Evolutionary conservation across 2,888 invertebrate genomes (phyloP).

Genomic region (Hesperia comma): DNA sequence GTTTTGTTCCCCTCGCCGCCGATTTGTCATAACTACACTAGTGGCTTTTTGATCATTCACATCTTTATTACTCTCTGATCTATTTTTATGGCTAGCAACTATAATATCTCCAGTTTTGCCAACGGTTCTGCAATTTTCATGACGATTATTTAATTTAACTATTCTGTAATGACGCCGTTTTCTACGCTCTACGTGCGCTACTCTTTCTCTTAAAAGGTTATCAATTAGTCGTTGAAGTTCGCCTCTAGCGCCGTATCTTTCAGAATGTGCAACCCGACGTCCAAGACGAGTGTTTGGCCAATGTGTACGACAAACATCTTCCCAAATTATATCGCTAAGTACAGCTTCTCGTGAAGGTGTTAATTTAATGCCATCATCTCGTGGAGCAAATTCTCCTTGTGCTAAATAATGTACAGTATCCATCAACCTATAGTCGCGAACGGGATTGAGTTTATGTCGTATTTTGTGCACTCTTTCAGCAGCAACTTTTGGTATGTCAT

Average conservation of each 20-base stretch:
- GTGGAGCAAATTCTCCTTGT: constrained; percentile 79
- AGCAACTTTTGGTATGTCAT: constrained; percentile 68
- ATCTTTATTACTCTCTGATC: constrained; percentile 56
- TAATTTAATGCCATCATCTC: constrained; percentile 77
- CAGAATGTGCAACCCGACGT: constrained; percentile 63
- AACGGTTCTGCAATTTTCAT: constrained; percentile 68
- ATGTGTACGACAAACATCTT: constrained; percentile 78
- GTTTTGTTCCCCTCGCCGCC: constrained; percentile 52
- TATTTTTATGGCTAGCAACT: constrained; percentile 75
- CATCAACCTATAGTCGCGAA: constrained; percentile 77
- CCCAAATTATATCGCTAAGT: constrained; percentile 78
- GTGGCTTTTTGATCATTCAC: constrained; percentile 60
- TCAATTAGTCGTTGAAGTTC: constrained; percentile 76
- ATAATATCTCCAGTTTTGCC: constrained; percentile 80
- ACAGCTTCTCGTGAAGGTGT: constrained; percentile 79
- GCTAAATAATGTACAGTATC: constrained; percentile 80
- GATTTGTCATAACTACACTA: constrained; percentile 54
- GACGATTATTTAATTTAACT: constrained; percentile 74
- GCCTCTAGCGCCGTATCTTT: constrained; percentile 64
- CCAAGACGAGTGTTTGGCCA: constrained; percentile 75
- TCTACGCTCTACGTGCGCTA: constrained; percentile 74
- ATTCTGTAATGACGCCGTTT: constrained; percentile 76
- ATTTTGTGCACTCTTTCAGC: constrained; percentile 77
- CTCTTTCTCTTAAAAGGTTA: constrained; percentile 70
- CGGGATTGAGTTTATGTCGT: constrained; percentile 75